Percentiles rank a stretch among this genome's conserved stretches.
Evolutionary conservation across 2,797 vertebrate species (phyloP).

Genomic region (Melanogrammus aeglefinus): DNA sequence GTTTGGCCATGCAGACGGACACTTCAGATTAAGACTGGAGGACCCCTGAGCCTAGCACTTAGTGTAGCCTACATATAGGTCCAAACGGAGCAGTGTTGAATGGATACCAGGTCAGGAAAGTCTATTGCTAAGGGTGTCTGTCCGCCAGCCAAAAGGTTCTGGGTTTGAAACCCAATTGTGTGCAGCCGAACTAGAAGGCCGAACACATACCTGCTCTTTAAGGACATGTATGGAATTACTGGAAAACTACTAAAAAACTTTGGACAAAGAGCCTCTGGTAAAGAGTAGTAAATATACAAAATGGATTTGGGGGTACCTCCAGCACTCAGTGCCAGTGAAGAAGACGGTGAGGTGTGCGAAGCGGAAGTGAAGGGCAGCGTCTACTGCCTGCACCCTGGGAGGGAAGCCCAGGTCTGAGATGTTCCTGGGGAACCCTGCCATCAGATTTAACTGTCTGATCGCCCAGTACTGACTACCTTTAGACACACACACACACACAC

Average conservation of each 20-base stretch:
- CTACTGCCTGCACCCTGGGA: conserved; percentile 48
- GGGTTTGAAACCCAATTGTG: not conserved
- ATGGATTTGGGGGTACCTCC: conserved; percentile 48
- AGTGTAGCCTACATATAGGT: not conserved
- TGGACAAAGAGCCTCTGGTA: no score
- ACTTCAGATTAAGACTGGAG: not conserved
- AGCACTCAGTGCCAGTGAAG: conserved; percentile 60
- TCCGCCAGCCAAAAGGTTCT: not conserved
- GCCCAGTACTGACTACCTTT: conserved; percentile 61
- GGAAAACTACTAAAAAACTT: no score
- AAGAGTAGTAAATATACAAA: not conserved
- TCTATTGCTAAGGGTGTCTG: no score
- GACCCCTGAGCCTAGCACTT: not conserved
- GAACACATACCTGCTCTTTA: not conserved
- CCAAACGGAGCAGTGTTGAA: not conserved
- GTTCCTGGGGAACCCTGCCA: conserved; percentile 57
- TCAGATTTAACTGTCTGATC: conserved; percentile 39
- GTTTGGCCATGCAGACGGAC: not conserved
- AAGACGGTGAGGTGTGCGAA: conserved; percentile 46
- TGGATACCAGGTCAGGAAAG: no score
- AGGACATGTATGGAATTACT: not conserved
- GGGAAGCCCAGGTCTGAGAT: conserved; percentile 64
- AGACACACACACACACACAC: not conserved
- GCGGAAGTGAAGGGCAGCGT: conserved; percentile 63
- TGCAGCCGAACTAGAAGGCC: not conserved